Evolutionary conservation across 2,113 vertebrate species (phyloP).

Genomic region (Triplophysa rosa): DNA sequence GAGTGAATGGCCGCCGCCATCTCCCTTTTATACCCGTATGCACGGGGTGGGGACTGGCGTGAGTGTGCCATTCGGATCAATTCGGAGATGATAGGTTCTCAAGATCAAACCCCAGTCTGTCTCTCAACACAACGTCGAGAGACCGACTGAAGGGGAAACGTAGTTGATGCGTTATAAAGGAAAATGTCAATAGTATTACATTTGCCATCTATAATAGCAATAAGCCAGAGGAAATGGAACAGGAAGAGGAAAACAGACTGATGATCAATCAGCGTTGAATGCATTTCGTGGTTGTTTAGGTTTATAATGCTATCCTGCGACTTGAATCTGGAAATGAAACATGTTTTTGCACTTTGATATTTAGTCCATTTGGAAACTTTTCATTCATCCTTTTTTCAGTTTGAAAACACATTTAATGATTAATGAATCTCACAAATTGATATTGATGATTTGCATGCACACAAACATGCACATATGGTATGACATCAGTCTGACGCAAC

Average conservation of each 20-base stretch:
- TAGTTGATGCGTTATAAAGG: too few species aligned
- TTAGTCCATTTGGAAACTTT: neutral
- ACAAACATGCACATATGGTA: neutral
- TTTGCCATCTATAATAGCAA: neutral
- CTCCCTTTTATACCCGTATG: too few species aligned
- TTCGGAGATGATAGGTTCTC: too few species aligned
- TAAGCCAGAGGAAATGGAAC: neutral
- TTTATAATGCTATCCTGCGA: neutral
- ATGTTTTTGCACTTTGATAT: neutral
- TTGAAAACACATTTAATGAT: neutral
- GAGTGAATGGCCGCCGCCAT: too few species aligned
- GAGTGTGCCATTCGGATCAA: too few species aligned
- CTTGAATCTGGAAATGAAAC: neutral
- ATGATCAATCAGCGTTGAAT: neutral
- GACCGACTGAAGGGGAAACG: too few species aligned
- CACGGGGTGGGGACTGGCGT: too few species aligned
- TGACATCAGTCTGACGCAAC: neutral
- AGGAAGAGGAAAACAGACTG: neutral
- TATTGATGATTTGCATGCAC: neutral
- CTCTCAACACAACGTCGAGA: too few species aligned
- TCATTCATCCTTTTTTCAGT: neutral
- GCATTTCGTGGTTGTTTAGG: neutral
- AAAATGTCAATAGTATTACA: neutral
- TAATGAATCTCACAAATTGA: slow-evolving; percentile 20
- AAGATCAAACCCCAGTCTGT: too few species aligned